phyloP scores from a whole-genome alignment of 2,888 invertebrate genomes.

The Yponomeuta cagnagella region DNA sequence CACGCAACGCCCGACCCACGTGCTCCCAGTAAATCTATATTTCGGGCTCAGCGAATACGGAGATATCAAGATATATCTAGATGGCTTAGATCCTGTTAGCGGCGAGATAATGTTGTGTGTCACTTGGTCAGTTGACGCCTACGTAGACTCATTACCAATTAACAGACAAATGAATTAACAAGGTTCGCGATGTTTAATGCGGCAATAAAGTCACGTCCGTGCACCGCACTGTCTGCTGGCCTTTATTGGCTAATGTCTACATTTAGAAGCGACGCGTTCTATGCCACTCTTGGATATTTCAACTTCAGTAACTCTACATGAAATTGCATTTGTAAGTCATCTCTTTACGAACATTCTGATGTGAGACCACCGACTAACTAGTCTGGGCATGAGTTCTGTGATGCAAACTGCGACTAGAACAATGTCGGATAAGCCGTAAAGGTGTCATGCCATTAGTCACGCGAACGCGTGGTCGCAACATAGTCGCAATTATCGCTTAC shows the following conservation, averaged over 20 bases:
- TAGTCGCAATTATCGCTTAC: conserved; percentile 69
- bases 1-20: conserved; percentile 26
- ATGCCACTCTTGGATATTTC: background rate
- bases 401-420: too few species aligned
- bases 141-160: conserved; percentile 61
- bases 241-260: conserved; percentile 1
- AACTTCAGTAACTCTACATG: background rate
- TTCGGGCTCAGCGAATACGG: conserved; percentile 27
- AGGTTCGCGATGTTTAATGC: conserved; percentile 58
- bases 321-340: too few species aligned
- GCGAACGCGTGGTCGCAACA: conserved; percentile 30
- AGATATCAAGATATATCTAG: conserved; percentile 50
- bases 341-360: too few species aligned
- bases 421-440: too few species aligned
- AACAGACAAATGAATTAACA: conserved; percentile 55
- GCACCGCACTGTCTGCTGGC: background rate
- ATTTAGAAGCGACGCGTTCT: conserved; percentile 14
- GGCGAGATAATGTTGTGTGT: conserved; percentile 19
- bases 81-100: background rate
- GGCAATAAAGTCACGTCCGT: conserved; percentile 52
- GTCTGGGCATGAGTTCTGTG: too few species aligned
- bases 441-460: background rate
- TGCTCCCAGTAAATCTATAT: conserved; percentile 35
- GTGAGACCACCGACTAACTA: too few species aligned
- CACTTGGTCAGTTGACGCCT: conserved; percentile 41